These are phyloP conservation scores for Sceloporus undulatus DNA, from an alignment of 2,113 vertebrate species.

Conservation along the genomic window DNA sequence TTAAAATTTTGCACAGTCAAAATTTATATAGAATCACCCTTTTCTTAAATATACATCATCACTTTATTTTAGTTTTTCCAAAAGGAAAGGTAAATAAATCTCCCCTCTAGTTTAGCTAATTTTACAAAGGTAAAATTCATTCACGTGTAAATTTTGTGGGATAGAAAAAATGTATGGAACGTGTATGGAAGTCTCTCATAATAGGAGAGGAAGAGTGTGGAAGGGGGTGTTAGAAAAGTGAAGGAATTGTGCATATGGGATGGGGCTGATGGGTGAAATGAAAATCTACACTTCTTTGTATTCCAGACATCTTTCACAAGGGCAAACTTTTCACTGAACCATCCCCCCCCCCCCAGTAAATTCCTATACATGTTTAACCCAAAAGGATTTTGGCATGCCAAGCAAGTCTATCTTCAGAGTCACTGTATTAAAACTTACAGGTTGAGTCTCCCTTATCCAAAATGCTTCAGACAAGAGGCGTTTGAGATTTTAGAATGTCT, in stretches of 20 bases:
- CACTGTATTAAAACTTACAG: too few relatives aligned
- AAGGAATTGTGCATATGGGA: not conserved
- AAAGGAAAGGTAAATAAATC: constrained; percentile 3
- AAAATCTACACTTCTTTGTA: not conserved
- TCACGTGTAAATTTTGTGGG: not conserved
- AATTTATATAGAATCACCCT: not conserved
- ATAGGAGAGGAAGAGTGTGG: not conserved
- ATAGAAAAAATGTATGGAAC: not conserved
- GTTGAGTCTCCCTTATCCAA: too few relatives aligned
- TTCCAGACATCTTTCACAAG: not conserved
- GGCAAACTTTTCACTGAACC: not conserved
- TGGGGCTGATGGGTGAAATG: not conserved
- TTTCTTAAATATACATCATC: not conserved
- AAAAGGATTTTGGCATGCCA: not conserved
- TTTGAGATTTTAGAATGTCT: too few relatives aligned
- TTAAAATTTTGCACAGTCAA: not conserved
- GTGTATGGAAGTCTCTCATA: not conserved
- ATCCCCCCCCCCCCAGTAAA: not conserved
- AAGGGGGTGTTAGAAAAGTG: not conserved
- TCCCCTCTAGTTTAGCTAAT: not conserved
- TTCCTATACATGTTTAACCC: not conserved
- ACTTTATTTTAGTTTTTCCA: not conserved
- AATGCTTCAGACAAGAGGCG: too few relatives aligned
- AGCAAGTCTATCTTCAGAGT: too few relatives aligned
- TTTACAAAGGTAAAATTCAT: not conserved